Evolutionary conservation across 2,888 invertebrate genomes (phyloP), one percentile per base, ranked within the genome.

Genomic region (Branchipolynoe longqiensis): DNA sequence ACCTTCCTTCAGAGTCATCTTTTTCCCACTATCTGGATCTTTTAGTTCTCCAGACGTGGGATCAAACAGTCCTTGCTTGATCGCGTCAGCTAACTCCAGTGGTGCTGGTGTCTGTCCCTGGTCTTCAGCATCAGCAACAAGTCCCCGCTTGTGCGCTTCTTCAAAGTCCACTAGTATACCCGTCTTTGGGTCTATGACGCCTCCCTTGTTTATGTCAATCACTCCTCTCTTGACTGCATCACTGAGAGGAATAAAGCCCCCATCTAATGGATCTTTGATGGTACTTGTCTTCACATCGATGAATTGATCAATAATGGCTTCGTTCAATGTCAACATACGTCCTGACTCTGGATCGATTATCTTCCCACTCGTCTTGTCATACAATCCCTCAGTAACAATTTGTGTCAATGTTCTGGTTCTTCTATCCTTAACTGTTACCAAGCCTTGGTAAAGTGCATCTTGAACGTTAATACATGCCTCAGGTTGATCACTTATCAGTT

Each of bases 1-100:
- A 54, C 92, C 92, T 87, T 89, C 91, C 54, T 89, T 87, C 48
- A 92, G 88, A 28, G 91, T 87, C 28, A 90, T 73, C 12, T 87
- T 95, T 86, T 96, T 96, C 91, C 90, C 91, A 59, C 91, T 96
- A n/a, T 82, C 25, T 12, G 69, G 81, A 73, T 73, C 59, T 14
- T 33, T 81, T n/a, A 59, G 31, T 73, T 69, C 33, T 82, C 58
- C 82, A 33, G 56, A 38, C 12, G 56, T 2, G 22, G 82, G 2
- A 22, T 82, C 36, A 58, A 82, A 58, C 33, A 58, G 33, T 31
- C 58, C 82, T 38, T 56, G 1, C 1, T 82, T 28, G 31, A 82
- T n/a, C 18, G 36, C 31, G 1, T 54, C 38, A 33, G n/a, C 18
- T 3, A 82, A 28, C n/a, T 82, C 82, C 36, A 58, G 6, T 0